Conservation (phyloP, 2,113 vertebrate genomes). For the Lepidothrix coronata region DNA sequence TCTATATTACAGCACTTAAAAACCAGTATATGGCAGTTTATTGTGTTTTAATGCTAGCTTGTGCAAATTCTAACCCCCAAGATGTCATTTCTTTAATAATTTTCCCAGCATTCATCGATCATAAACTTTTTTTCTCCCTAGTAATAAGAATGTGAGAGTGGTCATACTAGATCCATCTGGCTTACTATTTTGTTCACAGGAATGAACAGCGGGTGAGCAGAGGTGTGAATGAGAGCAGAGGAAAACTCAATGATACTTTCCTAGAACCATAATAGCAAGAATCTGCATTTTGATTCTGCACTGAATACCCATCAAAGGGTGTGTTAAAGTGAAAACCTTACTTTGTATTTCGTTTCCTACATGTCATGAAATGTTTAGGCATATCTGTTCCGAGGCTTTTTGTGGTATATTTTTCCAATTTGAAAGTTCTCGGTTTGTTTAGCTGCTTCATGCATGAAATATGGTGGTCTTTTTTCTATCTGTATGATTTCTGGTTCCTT, state of each 20-base stretch:
- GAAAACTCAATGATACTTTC: not conserved
- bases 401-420: not conserved
- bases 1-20: not conserved
- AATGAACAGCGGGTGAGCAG: not conserved
- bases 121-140: not conserved
- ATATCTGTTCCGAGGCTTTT: not conserved
- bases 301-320: not conserved
- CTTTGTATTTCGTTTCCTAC: not conserved
- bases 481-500: not conserved
- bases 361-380: rapidly evolving
- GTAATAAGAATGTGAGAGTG: not conserved
- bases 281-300: not conserved
- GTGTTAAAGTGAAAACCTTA: not conserved
- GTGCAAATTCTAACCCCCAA: not conserved
- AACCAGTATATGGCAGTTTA: not conserved
- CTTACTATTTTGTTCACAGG: not conserved
- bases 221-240: not conserved
- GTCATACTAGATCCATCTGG: not conserved
- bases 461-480: rapidly evolving
- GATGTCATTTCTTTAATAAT: not conserved
- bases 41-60: not conserved
- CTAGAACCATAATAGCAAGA: not conserved
- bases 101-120: not conserved
- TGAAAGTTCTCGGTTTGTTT: not conserved
- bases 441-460: not conserved